Evolutionary conservation across 2,797 vertebrate species (phyloP), one percentile per base, ranked within the genome.

Genomic region (Coranthus polyacanthus): DNA sequence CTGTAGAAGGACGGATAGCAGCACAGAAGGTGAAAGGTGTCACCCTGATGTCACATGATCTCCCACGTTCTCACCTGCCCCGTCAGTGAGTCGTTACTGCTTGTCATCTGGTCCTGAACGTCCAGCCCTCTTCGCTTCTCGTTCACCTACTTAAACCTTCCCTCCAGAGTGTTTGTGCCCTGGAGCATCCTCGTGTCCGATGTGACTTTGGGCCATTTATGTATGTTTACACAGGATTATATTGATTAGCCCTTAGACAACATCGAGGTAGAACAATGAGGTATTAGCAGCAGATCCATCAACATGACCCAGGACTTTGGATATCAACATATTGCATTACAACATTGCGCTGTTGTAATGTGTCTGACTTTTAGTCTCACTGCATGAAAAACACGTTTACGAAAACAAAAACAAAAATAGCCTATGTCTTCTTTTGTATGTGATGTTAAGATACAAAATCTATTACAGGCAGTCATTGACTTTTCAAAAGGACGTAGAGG

Each of bases 21-120:
- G n/a, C n/a, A n/a, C n/a, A 54, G 24, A 13, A 17, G 43, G 22
- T 12, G 46, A 59, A 20, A 38, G 42, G 41, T 16, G 32, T 64
- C 43, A 62, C n/a, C 38, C 26, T 41, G 60, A 36, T 36, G 51
- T 22, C 51, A 45, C 47, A 11, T 38, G 36, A 52, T 46, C 37
- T 13, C 18, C 12, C 16, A 2, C 38, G 55, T 22, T 10, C 26
- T 54, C 9, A 20, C 17, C 26, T 5, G 3, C 13, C 20, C 32
- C 51, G 45, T 67, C 17, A 32, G 38, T 18, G 50, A 43, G 38
- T 56, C 53, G 62, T 55, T 39, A 8, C 18, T 15, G 13, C n/a
- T 2, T 47, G 56, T 57, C 49, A 26, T 22, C 15, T 4, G 17
- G 17, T 20, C 17, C 10, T 12, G 12, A 18, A 34, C 16, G 29